Evolutionary conservation across 2,113 vertebrate genomes (phyloP), one percentile per base, ranked within the genome.

Genomic region (Alces alces): DNA sequence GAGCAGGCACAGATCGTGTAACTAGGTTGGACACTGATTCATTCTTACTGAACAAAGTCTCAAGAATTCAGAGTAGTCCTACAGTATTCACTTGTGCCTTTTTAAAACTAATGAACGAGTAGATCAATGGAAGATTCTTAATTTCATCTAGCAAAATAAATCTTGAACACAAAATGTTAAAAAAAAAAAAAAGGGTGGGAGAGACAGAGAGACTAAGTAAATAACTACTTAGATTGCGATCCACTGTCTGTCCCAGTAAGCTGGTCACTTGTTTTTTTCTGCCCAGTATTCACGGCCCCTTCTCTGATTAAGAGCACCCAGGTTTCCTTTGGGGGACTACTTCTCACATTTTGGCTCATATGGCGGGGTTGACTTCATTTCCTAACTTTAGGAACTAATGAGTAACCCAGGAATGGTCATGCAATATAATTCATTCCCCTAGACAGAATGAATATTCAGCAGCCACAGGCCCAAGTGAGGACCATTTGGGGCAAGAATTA

Each of bases 111-210:
- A 23, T 70, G 30, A 96, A 15, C 47, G 13, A 79, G 52, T 0
- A 78, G 58, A 82, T 33, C 30, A 64, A 21, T 4, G 30, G 25
- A 93, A 97, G 43, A 78, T 27, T 64, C 43, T 88, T 93, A 36
- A 86, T 70, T 83, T 92, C 45, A 95, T 30, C 86, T 50, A 92
- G 19, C 54, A 97, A 92, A 96, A 84, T 52, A 95, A 93, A 92
- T 36, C 25, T 70, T 52, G 43, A 94, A 91, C 21, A 94, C 13
- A 88, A 84, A 86, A 43, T 57, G 27, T 9, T 58, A 16, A 17
- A 87, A 21, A n/a, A 84, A 84, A 33, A 50, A 50, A 52, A 33
- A n/a, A 16, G 3, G 23, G 6, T 28, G 7, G 14, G 76, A 27
- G 5, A 79, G 78, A 80, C 45, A 80, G 28, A 80, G 15, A 33